Percentiles rank a stretch among this genome's conserved stretches.
Conservation (phyloP, 2,797 vertebrate species). For the Oophaga sylvatica region DNA sequence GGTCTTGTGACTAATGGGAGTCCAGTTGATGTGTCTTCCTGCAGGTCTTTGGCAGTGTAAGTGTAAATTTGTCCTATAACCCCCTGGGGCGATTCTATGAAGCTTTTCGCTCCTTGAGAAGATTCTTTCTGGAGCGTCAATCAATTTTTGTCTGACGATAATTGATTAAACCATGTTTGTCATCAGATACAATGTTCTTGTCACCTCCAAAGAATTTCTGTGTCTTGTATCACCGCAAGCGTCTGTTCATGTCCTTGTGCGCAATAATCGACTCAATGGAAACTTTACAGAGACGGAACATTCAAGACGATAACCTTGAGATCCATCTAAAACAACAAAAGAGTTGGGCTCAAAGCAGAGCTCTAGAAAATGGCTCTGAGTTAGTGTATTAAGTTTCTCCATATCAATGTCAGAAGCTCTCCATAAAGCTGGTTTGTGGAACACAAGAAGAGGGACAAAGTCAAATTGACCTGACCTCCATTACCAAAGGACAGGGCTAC, state of each 20-base stretch:
- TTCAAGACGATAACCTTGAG: neutral
- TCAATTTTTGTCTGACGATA: constrained; percentile 54
- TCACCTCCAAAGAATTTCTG: neutral
- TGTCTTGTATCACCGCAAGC: neutral
- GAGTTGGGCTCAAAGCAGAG: neutral
- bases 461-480: too few species aligned
- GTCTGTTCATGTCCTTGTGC: neutral
- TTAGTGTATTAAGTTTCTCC: too few species aligned
- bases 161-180: constrained; percentile 55
- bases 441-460: too few species aligned
- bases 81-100: constrained; percentile 7
- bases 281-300: neutral
- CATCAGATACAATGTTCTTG: constrained; percentile 35
- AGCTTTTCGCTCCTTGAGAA: constrained; percentile 20
- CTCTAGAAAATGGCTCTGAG: neutral
- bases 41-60: constrained; percentile 3
- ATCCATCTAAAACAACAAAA: neutral
- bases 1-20: neutral
- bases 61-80: constrained; percentile 5
- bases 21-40: neutral
- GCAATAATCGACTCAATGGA: neutral
- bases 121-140: constrained; percentile 19
- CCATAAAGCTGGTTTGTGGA: too few species aligned
- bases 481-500: neutral
- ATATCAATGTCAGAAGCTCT: too few species aligned